A percentile compares a stretch with the other conserved stretches of the same genome.
Conservation (phyloP, 2,888 invertebrate genomes). For the Andricus curvator region DNA sequence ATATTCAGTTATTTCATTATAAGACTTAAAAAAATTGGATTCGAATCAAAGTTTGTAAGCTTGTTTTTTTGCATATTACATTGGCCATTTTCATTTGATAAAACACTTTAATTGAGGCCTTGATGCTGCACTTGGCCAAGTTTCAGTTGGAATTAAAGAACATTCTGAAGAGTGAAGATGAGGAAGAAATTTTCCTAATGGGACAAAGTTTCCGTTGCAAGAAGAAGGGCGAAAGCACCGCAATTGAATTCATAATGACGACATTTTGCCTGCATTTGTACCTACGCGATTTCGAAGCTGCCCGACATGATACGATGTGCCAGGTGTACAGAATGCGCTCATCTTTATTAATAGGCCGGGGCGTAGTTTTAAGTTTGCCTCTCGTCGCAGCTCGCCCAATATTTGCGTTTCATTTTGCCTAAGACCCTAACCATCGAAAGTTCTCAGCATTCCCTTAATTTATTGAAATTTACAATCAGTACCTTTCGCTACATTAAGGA, state of each 20-base stretch:
- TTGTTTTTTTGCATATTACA: neutral
- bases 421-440: constrained; percentile 16
- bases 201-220: neutral
- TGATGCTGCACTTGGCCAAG: neutral
- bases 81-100: neutral
- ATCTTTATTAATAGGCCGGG: constrained; percentile 70
- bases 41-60: too few species aligned
- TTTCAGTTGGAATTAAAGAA: neutral
- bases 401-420: constrained; percentile 72
- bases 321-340: constrained; percentile 64
- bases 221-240: constrained; percentile 4
- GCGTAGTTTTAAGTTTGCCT: constrained; percentile 65
- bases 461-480: neutral
- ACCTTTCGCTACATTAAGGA: rapidly evolving
- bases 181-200: neutral
- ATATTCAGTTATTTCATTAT: neutral
- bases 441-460: constrained; percentile 9
- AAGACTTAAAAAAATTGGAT: neutral
- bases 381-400: constrained; percentile 64
- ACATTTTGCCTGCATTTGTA: constrained; percentile 57
- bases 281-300: constrained; percentile 58
- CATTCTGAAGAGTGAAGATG: neutral
- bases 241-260: constrained; percentile 52
- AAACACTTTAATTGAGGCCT: neutral
- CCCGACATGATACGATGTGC: constrained; percentile 57